These are phyloP conservation scores for Pipistrellus pygmaeus DNA, from an alignment of 2,797 vertebrate species.

Conservation along the genomic window DNA sequence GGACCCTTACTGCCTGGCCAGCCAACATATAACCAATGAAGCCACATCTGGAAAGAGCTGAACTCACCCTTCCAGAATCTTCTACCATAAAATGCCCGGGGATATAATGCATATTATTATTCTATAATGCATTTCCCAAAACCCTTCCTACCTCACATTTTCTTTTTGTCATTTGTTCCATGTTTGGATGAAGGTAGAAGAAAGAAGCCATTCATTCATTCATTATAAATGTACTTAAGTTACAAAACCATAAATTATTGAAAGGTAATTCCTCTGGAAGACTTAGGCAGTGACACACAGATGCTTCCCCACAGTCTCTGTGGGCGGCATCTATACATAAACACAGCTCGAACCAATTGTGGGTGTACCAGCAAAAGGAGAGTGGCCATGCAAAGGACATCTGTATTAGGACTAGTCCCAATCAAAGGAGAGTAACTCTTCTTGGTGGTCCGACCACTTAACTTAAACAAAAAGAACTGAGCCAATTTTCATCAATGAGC, in stretches of 20 bases:
- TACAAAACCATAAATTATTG: not conserved
- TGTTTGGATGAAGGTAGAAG: constrained; percentile 2
- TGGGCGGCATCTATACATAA: constrained; percentile 46
- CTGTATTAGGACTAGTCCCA: constrained; percentile 64
- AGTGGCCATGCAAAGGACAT: constrained; percentile 44
- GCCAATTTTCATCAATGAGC: constrained; percentile 77
- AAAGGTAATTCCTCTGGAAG: not conserved
- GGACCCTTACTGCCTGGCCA: not conserved
- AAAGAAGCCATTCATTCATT: not conserved
- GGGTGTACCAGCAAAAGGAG: not conserved
- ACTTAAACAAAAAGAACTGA: constrained; percentile 76
- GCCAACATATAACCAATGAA: not conserved
- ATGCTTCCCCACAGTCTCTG: not conserved
- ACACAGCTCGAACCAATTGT: constrained; percentile 1
- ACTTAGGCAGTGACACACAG: not conserved
- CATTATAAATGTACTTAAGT: constrained; percentile 18
- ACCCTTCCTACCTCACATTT: not conserved
- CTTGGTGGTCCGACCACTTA: constrained; percentile 80
- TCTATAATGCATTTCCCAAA: not conserved
- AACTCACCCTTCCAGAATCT: not conserved
- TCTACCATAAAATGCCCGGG: not conserved
- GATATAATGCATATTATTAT: not conserved
- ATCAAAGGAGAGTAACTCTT: constrained; percentile 59
- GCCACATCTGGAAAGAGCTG: not conserved
- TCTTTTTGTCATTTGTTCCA: not conserved